A percentile compares a stretch with the other conserved stretches of the same genome.
phyloP scores from a whole-genome alignment of 2,113 vertebrate species.

The Hypocryptadius cinnamomeus region DNA sequence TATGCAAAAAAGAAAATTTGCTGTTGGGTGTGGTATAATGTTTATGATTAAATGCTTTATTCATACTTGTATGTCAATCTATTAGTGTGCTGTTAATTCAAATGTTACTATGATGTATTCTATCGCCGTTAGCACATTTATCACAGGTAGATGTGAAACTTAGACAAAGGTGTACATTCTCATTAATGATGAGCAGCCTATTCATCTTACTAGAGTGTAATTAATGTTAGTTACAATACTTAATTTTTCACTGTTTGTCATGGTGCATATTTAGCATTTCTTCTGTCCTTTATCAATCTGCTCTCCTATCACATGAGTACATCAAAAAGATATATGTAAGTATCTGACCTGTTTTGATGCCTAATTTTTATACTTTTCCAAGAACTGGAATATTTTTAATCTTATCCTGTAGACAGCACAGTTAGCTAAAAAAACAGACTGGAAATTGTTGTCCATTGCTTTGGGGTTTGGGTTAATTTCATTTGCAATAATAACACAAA shows the following conservation, averaged over 20 bases:
- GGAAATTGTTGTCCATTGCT: not conserved
- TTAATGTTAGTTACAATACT: slow-evolving; percentile 80
- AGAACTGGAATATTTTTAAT: not conserved
- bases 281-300: slow-evolving; percentile 72
- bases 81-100: slow-evolving; percentile 80
- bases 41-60: slow-evolving; percentile 82
- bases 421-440: not conserved
- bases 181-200: slow-evolving; percentile 87
- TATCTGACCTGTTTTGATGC: slow-evolving; percentile 51
- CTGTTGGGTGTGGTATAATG: slow-evolving; percentile 66
- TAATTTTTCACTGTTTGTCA: slow-evolving; percentile 87
- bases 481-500: not conserved
- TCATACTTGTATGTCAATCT: slow-evolving; percentile 78
- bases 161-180: slow-evolving; percentile 86
- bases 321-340: slow-evolving; percentile 83
- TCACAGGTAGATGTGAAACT: slow-evolving; percentile 85
- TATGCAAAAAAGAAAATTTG: slow-evolving; percentile 57
- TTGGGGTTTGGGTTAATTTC: not conserved
- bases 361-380: slow-evolving; percentile 48
- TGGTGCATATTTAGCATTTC: slow-evolving; percentile 77
- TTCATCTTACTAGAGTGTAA: slow-evolving; percentile 81
- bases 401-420: not conserved
- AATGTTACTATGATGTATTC: slow-evolving; percentile 83
- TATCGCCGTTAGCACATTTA: slow-evolving; percentile 83
- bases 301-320: slow-evolving; percentile 62